Base-by-base conservation (phyloP, 2,113 vertebrate species). In the Loxodonta africana region DNA sequence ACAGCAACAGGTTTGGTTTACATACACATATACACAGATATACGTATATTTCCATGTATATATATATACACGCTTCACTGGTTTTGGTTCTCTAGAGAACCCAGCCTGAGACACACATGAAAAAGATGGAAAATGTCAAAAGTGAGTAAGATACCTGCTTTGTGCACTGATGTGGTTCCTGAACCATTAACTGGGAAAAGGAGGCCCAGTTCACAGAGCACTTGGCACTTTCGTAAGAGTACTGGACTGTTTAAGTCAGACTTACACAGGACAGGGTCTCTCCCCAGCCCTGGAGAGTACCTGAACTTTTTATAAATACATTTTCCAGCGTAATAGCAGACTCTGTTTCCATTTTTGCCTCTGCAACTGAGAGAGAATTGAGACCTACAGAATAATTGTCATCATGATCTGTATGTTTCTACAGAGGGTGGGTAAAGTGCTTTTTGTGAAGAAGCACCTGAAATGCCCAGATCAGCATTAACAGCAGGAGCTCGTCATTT, bases 321-420 rank as follows among this genome's bases (percentile, higher is more conserved):
- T 83, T 67, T 95, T 67, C 81, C 80, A 83, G 41, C n/a, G 57
- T 74, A 74, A 76, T 21, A 53, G 88, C 33, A 4, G 60, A 71
- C 33, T 69, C 17, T 46, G 57, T 95, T 95, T 96, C 73, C 71
- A 95, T 51, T 41, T 83, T 77, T 95, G 84, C 84, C 73, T 67
- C 33, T 85, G 74, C 28, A 67, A 74, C 28, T 65, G 57, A 94
- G 46, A 93, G 83, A 93, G 30, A 94, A 62, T 26, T n/a, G 20
- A 60, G 41, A 94, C 30, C 60, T 57, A 94, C 71, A 81, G 78
- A 83, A 73, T 73, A 73, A 95, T 73, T 69, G 0, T 46, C 90
- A 88, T 93, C 69, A 15, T 95, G 95, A 89, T 92, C 92, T 90
- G 17, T 83, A 28, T 30, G 48, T 86, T 90, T 94, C 96, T 84